Base-by-base conservation (phyloP, 2,797 vertebrate species). In the Parauchenoglanis punctatus region DNA sequence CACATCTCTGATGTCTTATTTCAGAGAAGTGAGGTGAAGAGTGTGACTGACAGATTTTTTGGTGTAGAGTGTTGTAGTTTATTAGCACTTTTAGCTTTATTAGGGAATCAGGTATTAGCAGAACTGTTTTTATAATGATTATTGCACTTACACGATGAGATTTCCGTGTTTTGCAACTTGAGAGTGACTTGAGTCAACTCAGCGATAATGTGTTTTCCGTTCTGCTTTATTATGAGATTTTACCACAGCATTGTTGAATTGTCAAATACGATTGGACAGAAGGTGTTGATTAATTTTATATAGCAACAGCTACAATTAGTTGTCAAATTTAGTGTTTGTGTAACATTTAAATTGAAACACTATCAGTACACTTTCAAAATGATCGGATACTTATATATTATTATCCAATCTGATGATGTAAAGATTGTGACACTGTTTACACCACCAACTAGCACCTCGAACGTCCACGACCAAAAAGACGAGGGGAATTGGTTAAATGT, bases 401-500 rank as follows among this genome's bases (percentile, higher is more conserved):
- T 49, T 63, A n/a, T n/a, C 13, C 17, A 46, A 81, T 75, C 54
- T n/a, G 46, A 68, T 54, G 63, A 52, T 17, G 67, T 28, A 35
- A 68, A 52, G 2, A 54, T 54, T 23, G 44, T 54, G 63, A 68
- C 59, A 52, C 44, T 94, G 93, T 95, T 95, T 94, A 92, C 89
- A 88, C 91, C 92, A 92, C 90, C 93, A 95, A 96, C 95, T 94
- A 94, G 94, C 28, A 95, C 93, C 93, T 95, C 95, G 96, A 97
- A 96, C 93, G 93, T 96, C 93, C 92, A 87, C 75, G 58, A 93
- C 91, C 94, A 96, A 95, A 95, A 95, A 96, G 93, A 94, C 20
- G 92, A 92, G 94, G 93, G 94, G 94, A 93, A 95, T 97, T 97
- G 96, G 96, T 96, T 96, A 95, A 96, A 96, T 94, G 96, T 95